phyloP scores from a whole-genome alignment of 1,140 invertebrate species.

The Drosophila funebris region DNA sequence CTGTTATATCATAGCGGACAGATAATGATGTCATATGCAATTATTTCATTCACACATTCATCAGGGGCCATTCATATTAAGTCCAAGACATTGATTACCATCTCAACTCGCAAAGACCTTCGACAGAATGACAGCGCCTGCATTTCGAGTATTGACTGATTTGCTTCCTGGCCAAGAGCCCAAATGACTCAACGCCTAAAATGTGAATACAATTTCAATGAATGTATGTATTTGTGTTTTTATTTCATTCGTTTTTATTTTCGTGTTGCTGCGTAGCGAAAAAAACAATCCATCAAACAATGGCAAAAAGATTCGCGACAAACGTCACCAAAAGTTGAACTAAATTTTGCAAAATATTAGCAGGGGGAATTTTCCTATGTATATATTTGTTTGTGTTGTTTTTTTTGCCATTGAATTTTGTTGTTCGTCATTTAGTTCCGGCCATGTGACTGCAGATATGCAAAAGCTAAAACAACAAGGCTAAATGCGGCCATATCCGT shows the following conservation, averaged over 20 bases:
- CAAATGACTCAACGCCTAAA: conserved; percentile 56
- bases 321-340: conserved; percentile 55
- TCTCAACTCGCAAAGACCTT: too few relatives aligned
- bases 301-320: conserved; percentile 47
- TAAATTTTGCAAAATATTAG: conserved; percentile 6
- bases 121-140: not conserved
- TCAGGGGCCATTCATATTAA: not conserved
- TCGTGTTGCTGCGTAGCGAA: not conserved
- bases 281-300: conserved; percentile 62
- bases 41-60: conserved; percentile 7
- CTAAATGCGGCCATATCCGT: conserved; percentile 12
- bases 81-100: too few relatives aligned
- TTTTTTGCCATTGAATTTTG: not conserved
- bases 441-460: conserved; percentile 57
- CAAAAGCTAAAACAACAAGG: conserved; percentile 34
- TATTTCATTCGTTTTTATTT: conserved; percentile 3
- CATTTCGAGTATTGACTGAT: conserved; percentile 5
- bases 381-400: not conserved
- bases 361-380: conserved; percentile 8
- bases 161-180: conserved; percentile 50
- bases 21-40: conserved; percentile 21
- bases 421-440: conserved; percentile 42
- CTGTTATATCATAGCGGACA: conserved; percentile 1
- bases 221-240: conserved; percentile 16
- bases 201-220: conserved; percentile 53